Evolutionary conservation across 2,888 invertebrate species (phyloP).

Genomic region (Lasioglossum malachurum): DNA sequence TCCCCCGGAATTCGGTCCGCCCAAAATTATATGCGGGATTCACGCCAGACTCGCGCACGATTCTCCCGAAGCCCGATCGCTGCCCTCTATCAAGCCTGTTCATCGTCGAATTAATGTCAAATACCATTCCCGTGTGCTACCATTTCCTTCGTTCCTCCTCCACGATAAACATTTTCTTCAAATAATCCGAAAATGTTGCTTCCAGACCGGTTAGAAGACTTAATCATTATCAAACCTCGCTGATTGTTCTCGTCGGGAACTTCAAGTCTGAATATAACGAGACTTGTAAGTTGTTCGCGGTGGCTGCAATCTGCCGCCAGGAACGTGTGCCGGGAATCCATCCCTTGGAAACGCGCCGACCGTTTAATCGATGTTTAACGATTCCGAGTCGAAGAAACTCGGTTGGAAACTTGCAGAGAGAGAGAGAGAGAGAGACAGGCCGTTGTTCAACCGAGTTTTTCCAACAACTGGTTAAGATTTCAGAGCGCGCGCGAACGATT

Average conservation of each 20-base stretch:
- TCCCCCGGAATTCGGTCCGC: slow-evolving; percentile 45
- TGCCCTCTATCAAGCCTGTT: slow-evolving; percentile 49
- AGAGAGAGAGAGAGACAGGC: no score
- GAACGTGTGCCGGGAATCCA: slow-evolving; percentile 34
- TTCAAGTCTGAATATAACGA: slow-evolving; percentile 74
- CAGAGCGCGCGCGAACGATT: slow-evolving; percentile 50
- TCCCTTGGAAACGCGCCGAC: slow-evolving; percentile 41
- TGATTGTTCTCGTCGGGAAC: slow-evolving; percentile 53
- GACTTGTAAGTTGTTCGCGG: slow-evolving; percentile 72
- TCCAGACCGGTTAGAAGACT: slow-evolving; percentile 39
- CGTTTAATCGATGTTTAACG: slow-evolving; percentile 80
- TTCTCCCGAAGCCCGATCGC: neutral
- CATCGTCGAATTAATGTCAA: slow-evolving; percentile 62
- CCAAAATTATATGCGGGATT: slow-evolving; percentile 72
- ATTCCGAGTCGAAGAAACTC: slow-evolving; percentile 70
- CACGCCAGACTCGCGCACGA: slow-evolving; percentile 58
- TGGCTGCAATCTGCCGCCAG: slow-evolving; percentile 59
- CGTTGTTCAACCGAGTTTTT: neutral
- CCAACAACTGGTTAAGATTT: slow-evolving; percentile 58
- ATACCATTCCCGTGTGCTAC: neutral
- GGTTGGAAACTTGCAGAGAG: neutral
- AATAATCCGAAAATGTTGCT: neutral
- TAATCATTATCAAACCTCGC: slow-evolving; percentile 74
- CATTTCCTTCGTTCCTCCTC: neutral
- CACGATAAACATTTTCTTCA: neutral